These are phyloP conservation scores for Chascanopsetta lugubris DNA, from an alignment of 2,113 vertebrate genomes.

Conservation along the genomic window DNA sequence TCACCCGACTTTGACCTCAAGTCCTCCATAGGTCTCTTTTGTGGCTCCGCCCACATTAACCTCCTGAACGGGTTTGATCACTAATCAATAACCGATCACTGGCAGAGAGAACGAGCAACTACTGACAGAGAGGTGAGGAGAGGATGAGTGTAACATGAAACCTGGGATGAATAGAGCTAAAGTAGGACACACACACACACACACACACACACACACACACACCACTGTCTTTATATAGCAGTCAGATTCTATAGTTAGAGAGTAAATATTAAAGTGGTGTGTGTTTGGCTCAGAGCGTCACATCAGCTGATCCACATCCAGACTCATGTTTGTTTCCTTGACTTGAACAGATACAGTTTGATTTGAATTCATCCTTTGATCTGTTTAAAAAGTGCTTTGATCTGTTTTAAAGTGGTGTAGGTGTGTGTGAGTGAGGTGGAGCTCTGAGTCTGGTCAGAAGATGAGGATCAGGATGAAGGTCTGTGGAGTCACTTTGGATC, in stretches of 20 bases:
- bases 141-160: conserved; percentile 54
- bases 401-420: no score
- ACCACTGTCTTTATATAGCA: conserved; percentile 24
- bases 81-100: neutral
- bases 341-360: neutral
- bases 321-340: neutral
- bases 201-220: conserved; percentile 24
- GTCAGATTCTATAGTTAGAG: conserved; percentile 33
- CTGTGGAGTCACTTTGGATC: no score
- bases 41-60: no score
- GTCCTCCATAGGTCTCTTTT: no score
- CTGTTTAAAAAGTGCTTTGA: neutral
- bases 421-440: no score
- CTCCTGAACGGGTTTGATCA: no score
- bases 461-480: no score
- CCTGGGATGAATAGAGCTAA: conserved; percentile 40
- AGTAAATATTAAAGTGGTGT: conserved; percentile 5
- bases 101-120: no score
- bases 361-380: neutral
- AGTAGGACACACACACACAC: conserved; percentile 58
- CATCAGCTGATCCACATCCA: conserved; percentile 5
- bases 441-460: no score
- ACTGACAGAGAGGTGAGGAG: neutral
- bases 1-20: no score
- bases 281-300: no score